Percentiles rank a stretch among this genome's conserved stretches.
Conservation (phyloP, 2,113 vertebrate species). For the Elephas maximus region DNA sequence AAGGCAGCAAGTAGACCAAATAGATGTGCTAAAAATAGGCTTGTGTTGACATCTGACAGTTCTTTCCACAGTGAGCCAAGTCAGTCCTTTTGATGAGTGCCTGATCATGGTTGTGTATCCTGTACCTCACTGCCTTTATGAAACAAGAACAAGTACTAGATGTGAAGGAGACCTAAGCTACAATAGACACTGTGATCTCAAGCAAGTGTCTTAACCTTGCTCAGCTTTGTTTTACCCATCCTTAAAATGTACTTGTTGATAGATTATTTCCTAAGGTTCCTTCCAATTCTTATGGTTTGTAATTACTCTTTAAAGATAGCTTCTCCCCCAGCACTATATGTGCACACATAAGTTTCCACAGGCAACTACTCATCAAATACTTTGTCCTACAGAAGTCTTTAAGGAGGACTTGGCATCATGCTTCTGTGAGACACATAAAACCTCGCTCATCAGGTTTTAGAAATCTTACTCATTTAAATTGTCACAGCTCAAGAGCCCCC, state of each 20-base stretch:
- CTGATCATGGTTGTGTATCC: background rate
- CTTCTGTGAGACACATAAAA: constrained; percentile 84
- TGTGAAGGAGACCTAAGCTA: background rate
- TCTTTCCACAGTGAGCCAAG: background rate
- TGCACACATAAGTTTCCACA: fast-evolving
- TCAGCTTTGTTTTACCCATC: background rate
- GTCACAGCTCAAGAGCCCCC: constrained; percentile 83
- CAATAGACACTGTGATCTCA: background rate
- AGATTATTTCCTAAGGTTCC: background rate
- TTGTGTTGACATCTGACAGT: background rate
- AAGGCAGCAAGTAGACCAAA: background rate
- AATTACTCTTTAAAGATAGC: background rate
- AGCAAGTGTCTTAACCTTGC: background rate
- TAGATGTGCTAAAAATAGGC: background rate
- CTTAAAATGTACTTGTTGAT: background rate
- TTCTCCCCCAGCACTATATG: too few species aligned
- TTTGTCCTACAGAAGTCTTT: constrained; percentile 83
- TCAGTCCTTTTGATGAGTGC: background rate
- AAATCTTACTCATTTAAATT: constrained; percentile 88
- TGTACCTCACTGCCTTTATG: background rate
- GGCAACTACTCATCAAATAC: background rate
- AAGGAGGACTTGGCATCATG: constrained; percentile 76
- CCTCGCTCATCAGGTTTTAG: constrained; percentile 86
- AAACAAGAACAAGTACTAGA: background rate
- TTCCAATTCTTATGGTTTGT: background rate